Conservation (phyloP, 2,113 vertebrate genomes). For the Gobius niger region DNA sequence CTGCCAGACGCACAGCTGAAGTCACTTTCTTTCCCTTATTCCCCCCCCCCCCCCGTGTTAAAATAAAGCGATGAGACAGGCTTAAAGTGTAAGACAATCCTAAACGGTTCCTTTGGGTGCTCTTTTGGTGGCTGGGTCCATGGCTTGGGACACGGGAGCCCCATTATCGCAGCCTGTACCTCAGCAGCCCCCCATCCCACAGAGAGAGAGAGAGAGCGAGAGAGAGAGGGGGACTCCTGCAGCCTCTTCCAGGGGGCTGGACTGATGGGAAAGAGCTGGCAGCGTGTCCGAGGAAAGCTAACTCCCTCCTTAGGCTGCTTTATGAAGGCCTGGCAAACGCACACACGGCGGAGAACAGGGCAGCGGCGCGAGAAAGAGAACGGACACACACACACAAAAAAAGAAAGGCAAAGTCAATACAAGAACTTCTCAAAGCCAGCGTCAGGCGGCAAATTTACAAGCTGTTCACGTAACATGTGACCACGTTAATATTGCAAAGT, state of each 20-base stretch:
- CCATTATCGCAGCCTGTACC: conserved; percentile 26
- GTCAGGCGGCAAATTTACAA: background rate
- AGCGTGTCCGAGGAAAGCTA: conserved; percentile 49
- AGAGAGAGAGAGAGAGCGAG: background rate
- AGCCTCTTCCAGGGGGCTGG: conserved; percentile 67
- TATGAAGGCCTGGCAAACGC: conserved; percentile 64
- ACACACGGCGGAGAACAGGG: conserved; percentile 35
- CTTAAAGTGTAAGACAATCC: conserved; percentile 48
- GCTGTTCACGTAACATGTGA: too few relatives aligned
- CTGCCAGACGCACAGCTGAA: conserved; percentile 42
- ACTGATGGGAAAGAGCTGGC: conserved; percentile 74
- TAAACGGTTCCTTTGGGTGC: conserved; percentile 36
- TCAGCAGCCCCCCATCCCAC: conserved; percentile 32
- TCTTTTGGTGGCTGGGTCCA: conserved; percentile 41
- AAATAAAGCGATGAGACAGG: conserved; percentile 41
- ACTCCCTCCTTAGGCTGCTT: conserved; percentile 59
- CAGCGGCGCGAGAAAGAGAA: conserved; percentile 2
- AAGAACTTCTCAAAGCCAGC: conserved; percentile 18
- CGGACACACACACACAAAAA: conserved; percentile 15
- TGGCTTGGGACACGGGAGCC: conserved; percentile 17
- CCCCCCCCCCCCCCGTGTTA: conserved; percentile 24
- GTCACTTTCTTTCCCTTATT: conserved; percentile 27
- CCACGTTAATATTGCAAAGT: too few relatives aligned
- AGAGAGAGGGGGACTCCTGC: conserved; percentile 49
- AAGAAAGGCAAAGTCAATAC: conserved; percentile 12